Conservation (phyloP, 2,797 vertebrate species). For the Luscinia megarhynchos region DNA sequence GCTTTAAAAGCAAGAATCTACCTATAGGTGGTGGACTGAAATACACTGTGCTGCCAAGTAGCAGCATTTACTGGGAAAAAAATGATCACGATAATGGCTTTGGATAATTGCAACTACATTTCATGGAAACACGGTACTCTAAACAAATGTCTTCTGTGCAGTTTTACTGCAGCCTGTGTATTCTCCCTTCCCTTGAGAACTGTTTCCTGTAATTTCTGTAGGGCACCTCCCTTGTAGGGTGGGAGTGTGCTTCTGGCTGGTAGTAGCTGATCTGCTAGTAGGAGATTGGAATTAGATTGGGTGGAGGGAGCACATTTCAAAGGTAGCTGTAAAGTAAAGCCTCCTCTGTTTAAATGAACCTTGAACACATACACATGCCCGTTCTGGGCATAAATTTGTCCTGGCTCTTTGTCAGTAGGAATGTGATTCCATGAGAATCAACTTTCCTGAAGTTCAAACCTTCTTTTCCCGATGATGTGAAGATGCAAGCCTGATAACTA, state of each 20-base stretch:
- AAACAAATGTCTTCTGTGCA: neutral
- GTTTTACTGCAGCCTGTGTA: neutral
- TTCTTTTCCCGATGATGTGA: neutral
- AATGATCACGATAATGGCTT: neutral
- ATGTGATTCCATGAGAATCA: neutral
- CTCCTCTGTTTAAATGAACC: neutral
- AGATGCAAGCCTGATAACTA: neutral
- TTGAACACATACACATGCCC: neutral
- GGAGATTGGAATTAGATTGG: neutral
- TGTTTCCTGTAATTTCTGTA: neutral
- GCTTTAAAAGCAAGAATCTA: neutral
- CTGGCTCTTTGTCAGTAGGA: neutral
- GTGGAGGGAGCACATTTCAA: neutral
- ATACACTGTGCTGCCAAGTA: neutral
- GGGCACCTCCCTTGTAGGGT: neutral
- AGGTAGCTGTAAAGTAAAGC: neutral
- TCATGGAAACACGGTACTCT: neutral
- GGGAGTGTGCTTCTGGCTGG: neutral
- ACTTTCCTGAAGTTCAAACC: neutral
- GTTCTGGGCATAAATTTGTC: fast-evolving
- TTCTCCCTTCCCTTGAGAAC: neutral
- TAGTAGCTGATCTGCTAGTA: neutral
- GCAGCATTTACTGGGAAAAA: neutral
- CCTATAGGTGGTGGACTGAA: neutral
- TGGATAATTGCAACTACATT: neutral